These are phyloP conservation scores for Tortrix viridana DNA, from an alignment of 2,888 invertebrate species.

Conservation along the genomic window DNA sequence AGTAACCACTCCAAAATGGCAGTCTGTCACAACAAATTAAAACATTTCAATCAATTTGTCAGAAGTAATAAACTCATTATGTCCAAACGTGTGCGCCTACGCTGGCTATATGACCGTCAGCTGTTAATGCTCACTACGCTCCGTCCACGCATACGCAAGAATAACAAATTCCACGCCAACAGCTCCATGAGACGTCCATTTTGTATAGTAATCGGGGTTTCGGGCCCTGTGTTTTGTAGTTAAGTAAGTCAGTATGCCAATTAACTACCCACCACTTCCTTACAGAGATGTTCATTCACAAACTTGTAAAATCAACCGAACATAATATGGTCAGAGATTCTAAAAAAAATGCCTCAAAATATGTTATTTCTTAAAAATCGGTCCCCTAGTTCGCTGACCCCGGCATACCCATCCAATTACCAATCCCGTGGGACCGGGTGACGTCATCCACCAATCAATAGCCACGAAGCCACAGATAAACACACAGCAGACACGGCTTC, in stretches of 20 bases:
- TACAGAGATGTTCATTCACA: not conserved
- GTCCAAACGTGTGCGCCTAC: slow-evolving; percentile 5
- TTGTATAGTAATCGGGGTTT: too few relatives aligned
- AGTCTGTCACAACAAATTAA: slow-evolving; percentile 6
- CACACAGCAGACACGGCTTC: not conserved
- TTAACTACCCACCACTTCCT: slow-evolving; percentile 1
- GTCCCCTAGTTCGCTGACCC: slow-evolving; percentile 3
- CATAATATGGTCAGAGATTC: not conserved
- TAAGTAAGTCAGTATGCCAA: not conserved
- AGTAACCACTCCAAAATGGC: slow-evolving; percentile 2
- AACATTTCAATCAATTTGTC: slow-evolving; percentile 20
- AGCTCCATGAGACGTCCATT: too few relatives aligned
- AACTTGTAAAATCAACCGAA: too few relatives aligned
- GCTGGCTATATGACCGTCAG: not conserved
- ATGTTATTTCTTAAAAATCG: not conserved
- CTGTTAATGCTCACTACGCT: not conserved
- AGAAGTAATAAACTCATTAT: slow-evolving; percentile 11
- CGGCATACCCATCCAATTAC: slow-evolving; percentile 9
- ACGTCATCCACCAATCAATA: slow-evolving; percentile 14
- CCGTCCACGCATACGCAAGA: too few relatives aligned
- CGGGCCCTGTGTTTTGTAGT: not conserved
- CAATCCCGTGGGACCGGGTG: slow-evolving; percentile 10
- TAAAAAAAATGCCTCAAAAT: not conserved
- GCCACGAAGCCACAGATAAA: slow-evolving; percentile 14
- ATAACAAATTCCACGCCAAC: too few relatives aligned